Base-by-base conservation (phyloP, 92 coral and sea anemone species). In the Hydrozoanthus gracilis region DNA sequence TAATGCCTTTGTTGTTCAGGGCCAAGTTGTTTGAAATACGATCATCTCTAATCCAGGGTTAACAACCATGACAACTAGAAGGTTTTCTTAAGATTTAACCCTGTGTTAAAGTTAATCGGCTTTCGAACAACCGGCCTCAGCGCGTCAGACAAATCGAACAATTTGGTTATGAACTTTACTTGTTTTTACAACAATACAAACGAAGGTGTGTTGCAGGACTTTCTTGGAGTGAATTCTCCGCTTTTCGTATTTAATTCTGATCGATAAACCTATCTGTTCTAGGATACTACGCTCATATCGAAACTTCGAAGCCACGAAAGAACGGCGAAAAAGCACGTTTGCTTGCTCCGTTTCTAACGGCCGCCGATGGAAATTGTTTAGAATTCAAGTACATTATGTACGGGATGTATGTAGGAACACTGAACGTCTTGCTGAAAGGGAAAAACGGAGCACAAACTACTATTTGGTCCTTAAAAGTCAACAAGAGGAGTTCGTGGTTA, bases 281-380 rank as follows among this genome's bases (percentile, higher is more conserved):
- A 90, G 99, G 99, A 48, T 88, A 87, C 17, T 96, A 93, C 55
- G 88, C 90, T 82, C 95, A 88, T 83, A 90, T 96, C 78, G 99
- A 96, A 84, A 95, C 98, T 18, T 95, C 96, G 14, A 82, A 83
- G 88, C 99, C 99, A n/a, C 94, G 99, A 15, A 20, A 95, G 44
- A 94, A 91, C 93, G 88, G 90, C 49, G 98, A 96, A 50, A 84
- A 75, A 12, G 98, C 98, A 2, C 92, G 92, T 46, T 87, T 96
- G 46, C 76, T 94, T 16, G 91, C 96, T 61, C 98, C 98, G 14
- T 73, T 69, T 44, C 86, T 96, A 56, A 74, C 89, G 20, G 27
- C 39, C 44, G 54, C 78, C 18, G 82, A 78, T 71, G 98, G 94
- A 44, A 95, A 93, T 92, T 96, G 99, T 73, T 64, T 96, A 55